Percentiles rank a stretch among this genome's conserved stretches.
phyloP scores from a whole-genome alignment of 2,113 vertebrate species.

The Falco punctatus region DNA sequence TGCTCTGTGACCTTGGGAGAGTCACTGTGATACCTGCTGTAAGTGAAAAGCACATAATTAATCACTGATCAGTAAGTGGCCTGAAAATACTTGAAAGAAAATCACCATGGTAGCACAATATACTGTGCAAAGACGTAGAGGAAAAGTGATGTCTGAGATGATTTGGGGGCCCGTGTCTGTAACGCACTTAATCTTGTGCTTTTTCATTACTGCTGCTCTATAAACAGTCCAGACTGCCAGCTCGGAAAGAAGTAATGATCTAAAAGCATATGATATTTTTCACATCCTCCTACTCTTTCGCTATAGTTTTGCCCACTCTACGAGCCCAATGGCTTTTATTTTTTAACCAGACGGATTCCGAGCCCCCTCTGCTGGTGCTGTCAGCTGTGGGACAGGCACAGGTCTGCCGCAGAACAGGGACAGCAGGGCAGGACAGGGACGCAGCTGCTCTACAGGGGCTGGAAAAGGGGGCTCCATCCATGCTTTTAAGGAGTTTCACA shows the following conservation, averaged over 20 bases:
- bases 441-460: not conserved
- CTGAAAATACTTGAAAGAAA: not conserved
- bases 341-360: not conserved
- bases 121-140: not conserved
- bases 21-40: not conserved
- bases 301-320: not conserved
- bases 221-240: not conserved
- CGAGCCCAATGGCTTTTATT: not conserved
- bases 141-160: not conserved
- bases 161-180: not conserved
- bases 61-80: not conserved
- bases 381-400: not conserved
- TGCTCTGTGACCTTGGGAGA: not conserved
- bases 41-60: not conserved
- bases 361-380: slow-evolving; percentile 43
- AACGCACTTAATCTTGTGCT: not conserved
- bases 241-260: not conserved
- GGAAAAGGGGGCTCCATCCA: not conserved
- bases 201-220: not conserved
- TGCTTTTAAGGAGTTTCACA: fast-evolving
- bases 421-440: not conserved
- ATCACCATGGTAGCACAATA: too few relatives aligned
- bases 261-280: not conserved
- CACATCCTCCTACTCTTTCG: not conserved
- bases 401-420: too few relatives aligned